Evolutionary conservation across 2,888 invertebrate genomes (phyloP).

Genomic region (Drosophila cognata): DNA sequence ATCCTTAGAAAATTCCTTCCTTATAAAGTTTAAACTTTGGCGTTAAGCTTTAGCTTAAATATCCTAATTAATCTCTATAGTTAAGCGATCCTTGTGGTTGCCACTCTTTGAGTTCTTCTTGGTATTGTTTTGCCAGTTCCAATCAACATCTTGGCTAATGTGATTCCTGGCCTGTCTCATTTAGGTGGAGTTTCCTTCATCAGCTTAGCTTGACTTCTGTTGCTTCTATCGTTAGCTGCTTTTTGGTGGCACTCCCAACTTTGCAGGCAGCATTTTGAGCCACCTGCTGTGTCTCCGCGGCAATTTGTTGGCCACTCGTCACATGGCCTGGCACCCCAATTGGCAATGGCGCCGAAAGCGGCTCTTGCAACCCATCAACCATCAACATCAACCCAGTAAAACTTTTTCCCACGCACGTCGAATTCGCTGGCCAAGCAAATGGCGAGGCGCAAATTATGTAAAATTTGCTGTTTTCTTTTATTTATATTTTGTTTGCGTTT

Average conservation of each 20-base stretch:
- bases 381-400: constrained; percentile 39
- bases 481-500: constrained; percentile 32
- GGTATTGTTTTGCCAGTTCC: constrained; percentile 16
- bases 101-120: neutral
- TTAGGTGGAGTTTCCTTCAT: constrained; percentile 37
- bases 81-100: neutral
- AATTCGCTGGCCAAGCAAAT: constrained; percentile 54
- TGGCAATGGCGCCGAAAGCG: constrained; percentile 50
- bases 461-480: constrained; percentile 63
- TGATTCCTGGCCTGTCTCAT: constrained; percentile 37
- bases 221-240: constrained; percentile 37
- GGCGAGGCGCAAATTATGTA: constrained; percentile 70
- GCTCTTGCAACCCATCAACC: constrained; percentile 47
- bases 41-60: neutral
- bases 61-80: neutral
- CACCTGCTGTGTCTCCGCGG: constrained; percentile 56
- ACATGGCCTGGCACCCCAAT: constrained; percentile 39
- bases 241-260: neutral
- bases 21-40: neutral
- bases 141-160: constrained; percentile 22
- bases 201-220: constrained; percentile 50
- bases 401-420: constrained; percentile 71
- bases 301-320: constrained; percentile 57
- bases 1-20: neutral
- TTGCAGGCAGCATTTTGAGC: constrained; percentile 16